phyloP scores from a whole-genome alignment of 2,797 vertebrate species.

The Vultur gryphus region DNA sequence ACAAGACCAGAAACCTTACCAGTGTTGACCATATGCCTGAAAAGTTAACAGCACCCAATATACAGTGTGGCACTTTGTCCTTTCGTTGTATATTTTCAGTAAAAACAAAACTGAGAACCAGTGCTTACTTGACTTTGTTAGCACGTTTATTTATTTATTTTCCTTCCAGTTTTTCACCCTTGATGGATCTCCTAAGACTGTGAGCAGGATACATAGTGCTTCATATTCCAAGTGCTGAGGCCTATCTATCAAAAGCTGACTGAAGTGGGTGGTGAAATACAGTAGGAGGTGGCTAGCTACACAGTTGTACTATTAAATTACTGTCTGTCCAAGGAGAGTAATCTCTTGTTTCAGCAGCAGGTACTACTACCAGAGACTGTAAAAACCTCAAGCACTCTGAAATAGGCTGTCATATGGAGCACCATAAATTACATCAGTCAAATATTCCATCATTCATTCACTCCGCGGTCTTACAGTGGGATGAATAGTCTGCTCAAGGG shows the following conservation, averaged over 20 bases:
- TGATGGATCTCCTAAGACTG: constrained; percentile 43
- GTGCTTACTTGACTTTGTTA: background rate
- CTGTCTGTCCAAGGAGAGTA: constrained; percentile 70
- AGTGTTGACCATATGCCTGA: background rate
- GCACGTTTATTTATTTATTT: constrained; percentile 45
- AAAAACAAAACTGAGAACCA: background rate
- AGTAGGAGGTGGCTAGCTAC: constrained; percentile 63
- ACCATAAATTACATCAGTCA: constrained; percentile 73
- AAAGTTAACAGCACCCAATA: background rate
- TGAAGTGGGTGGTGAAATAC: constrained; percentile 58
- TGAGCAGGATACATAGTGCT: constrained; percentile 18
- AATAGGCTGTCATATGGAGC: constrained; percentile 68
- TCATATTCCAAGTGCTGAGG: constrained; percentile 33
- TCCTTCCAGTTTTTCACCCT: constrained; percentile 6
- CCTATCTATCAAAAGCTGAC: constrained; percentile 63
- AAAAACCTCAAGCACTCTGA: constrained; percentile 70
- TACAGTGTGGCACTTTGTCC: background rate
- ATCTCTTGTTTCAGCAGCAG: constrained; percentile 77
- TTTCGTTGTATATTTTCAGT: background rate
- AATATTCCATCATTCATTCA: constrained; percentile 67
- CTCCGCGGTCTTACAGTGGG: background rate
- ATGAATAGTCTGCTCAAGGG: constrained; percentile 55
- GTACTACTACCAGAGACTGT: constrained; percentile 66
- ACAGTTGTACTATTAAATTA: constrained; percentile 73
- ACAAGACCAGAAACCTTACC: background rate